Base-by-base conservation (phyloP, 1,140 invertebrate species). In the Drosophila trapezifrons region DNA sequence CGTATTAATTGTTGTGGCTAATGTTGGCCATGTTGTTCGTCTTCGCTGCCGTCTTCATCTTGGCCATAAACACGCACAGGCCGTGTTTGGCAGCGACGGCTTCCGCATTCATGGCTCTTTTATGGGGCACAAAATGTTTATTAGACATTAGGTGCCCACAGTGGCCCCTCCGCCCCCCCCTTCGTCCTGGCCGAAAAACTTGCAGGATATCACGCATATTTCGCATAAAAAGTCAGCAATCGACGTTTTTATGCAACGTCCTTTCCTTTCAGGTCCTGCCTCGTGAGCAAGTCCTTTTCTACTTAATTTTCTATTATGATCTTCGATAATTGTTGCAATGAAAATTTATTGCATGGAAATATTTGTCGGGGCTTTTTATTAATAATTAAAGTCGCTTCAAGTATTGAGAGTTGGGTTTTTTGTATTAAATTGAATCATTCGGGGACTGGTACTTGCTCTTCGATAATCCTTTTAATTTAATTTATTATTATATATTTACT, bases 171-270 rank as follows among this genome's bases (percentile, higher is more conserved):
- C 27, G 13, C 4, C 22, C 12, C 3, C 13, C 22, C 27, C 58
- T 32, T 51, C 18, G 22, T 64, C 37, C 60, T 56, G 60, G 49
- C 49, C 35, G 8, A 66, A 42, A 45, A 72, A 71, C 69, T 72
- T 40, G 54, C 62, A 37, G 40, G 17, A 37, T 49, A 55, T 81
- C 84, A 89, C 84, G 84, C 80, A 84, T 89, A 76, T 89, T 80
- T 89, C 84, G 84, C 84, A 89, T 89, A 89, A 89, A 89, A 73
- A 73, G 45, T 76, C 73, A 76, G 75, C 73, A 58, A 84, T 89
- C 78, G 83, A 82, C 82, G 65, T 82, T 81, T 86, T 89, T 80
- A 83, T 72, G 84, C 84, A 75, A 55, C 25, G 46, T 58, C 47
- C 20, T 37, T 17, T 10, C 20, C 45, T n/a, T n/a, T n/a, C 20